Percentiles rank a stretch among this genome's conserved stretches.
Conservation (phyloP, 2,113 vertebrate genomes). For the Platysternon megacephalum region DNA sequence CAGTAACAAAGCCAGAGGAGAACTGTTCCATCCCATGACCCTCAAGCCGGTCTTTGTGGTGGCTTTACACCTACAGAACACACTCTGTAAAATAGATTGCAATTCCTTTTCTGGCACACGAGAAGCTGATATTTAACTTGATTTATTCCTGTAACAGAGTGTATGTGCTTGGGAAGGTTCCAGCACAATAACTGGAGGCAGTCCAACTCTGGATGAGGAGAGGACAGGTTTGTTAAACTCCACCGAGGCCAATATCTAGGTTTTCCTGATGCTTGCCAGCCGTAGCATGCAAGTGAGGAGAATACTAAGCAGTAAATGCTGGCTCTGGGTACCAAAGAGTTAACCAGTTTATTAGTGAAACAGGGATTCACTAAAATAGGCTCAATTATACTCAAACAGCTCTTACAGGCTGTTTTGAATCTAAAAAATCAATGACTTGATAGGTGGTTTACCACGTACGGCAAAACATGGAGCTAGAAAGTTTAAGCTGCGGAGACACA, state of each 20-base stretch:
- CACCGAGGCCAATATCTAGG: rapidly evolving
- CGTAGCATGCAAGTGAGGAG: rapidly evolving
- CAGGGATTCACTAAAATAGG: neutral
- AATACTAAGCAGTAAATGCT: rapidly evolving
- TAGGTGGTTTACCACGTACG: neutral
- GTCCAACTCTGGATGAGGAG: neutral
- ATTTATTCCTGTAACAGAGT: conserved; percentile 44
- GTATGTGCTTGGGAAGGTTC: conserved; percentile 25
- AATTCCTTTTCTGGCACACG: neutral
- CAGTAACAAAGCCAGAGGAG: neutral
- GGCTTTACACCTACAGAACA: neutral
- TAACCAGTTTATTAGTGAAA: neutral
- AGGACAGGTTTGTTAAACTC: neutral
- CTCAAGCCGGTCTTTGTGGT: neutral
- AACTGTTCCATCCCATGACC: neutral
- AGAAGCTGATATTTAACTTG: conserved; percentile 26
- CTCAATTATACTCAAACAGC: rapidly evolving
- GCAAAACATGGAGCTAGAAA: neutral
- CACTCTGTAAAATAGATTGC: conserved; percentile 7
- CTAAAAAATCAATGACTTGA: neutral
- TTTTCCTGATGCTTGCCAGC: rapidly evolving
- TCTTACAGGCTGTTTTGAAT: neutral
- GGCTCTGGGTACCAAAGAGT: neutral
- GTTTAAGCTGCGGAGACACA: neutral
- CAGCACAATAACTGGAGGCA: neutral